Percentiles rank a stretch among this genome's conserved stretches.
Conservation (phyloP, 2,113 vertebrate species). For the Pyxicephalus adspersus region DNA sequence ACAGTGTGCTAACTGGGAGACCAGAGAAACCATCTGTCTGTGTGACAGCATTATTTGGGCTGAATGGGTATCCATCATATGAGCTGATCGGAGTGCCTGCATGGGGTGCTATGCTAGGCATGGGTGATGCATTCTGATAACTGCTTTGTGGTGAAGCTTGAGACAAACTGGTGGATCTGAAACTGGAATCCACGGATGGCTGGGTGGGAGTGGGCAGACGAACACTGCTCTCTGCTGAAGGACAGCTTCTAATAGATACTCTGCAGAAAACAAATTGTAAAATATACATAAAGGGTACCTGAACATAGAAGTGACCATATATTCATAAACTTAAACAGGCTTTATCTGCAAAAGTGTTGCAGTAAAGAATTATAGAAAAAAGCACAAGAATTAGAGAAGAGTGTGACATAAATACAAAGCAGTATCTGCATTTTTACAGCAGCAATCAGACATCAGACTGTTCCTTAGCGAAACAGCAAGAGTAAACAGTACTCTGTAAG, state of each 20-base stretch:
- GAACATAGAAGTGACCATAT: too few species aligned
- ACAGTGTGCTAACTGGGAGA: slow-evolving; percentile 68
- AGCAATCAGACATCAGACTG: too few species aligned
- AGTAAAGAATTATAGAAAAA: too few species aligned
- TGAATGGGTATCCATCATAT: slow-evolving; percentile 64
- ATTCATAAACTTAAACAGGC: too few species aligned
- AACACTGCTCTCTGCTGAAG: slow-evolving; percentile 73
- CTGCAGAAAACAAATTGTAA: slow-evolving; percentile 53
- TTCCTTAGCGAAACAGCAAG: too few species aligned
- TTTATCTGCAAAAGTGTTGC: too few species aligned
- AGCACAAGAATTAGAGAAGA: too few species aligned
- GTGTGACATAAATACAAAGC: too few species aligned
- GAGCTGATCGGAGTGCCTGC: slow-evolving; percentile 61
- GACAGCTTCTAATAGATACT: slow-evolving; percentile 73
- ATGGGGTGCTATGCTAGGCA: slow-evolving; percentile 60
- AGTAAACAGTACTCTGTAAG: too few species aligned
- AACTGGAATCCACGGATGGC: slow-evolving; percentile 74
- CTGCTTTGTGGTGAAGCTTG: slow-evolving; percentile 74
- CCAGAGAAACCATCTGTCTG: slow-evolving; percentile 64
- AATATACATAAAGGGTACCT: slow-evolving; percentile 1
- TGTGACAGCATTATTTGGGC: slow-evolving; percentile 47
- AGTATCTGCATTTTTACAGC: too few species aligned
- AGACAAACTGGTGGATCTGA: slow-evolving; percentile 68
- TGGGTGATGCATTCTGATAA: slow-evolving; percentile 72
- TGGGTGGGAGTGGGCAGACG: slow-evolving; percentile 76